phyloP scores from a whole-genome alignment of 1,140 invertebrate species.

The Drosophila repleta region DNA sequence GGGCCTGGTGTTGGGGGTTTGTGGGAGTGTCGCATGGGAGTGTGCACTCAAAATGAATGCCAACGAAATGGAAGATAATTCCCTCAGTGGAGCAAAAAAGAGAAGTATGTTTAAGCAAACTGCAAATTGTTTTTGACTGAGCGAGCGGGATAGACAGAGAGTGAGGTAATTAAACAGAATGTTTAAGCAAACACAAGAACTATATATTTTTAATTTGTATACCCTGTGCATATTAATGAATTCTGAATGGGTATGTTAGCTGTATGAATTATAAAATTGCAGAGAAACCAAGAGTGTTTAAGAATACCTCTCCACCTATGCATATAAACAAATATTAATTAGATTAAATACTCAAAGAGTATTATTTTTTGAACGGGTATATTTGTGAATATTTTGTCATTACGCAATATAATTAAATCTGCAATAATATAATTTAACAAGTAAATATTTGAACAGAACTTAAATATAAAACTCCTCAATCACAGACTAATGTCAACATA shows the following conservation, averaged over 20 bases:
- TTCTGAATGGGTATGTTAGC: fast-evolving
- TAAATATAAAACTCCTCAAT: too few relatives aligned
- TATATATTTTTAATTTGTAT: constrained; percentile 9
- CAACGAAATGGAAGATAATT: constrained; percentile 6
- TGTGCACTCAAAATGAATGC: constrained; percentile 9
- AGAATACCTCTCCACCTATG: too few relatives aligned
- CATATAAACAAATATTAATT: too few relatives aligned
- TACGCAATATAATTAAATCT: too few relatives aligned
- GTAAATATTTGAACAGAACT: too few relatives aligned
- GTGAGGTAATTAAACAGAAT: constrained; percentile 67
- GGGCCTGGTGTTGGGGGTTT: not conserved
- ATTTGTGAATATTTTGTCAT: too few relatives aligned
- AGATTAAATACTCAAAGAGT: too few relatives aligned
- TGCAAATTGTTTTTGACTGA: constrained; percentile 26
- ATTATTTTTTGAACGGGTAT: too few relatives aligned
- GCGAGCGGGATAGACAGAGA: not conserved
- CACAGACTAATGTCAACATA: too few relatives aligned
- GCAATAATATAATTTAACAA: too few relatives aligned
- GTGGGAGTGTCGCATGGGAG: not conserved
- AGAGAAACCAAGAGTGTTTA: too few relatives aligned
- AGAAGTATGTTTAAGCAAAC: constrained; percentile 44
- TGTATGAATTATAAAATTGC: too few relatives aligned
- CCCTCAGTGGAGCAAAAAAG: constrained; percentile 28
- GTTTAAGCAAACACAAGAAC: constrained; percentile 51
- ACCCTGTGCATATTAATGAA: not conserved